phyloP scores from a whole-genome alignment of 2,797 vertebrate genomes.

The Eurystomus glaucurus region DNA sequence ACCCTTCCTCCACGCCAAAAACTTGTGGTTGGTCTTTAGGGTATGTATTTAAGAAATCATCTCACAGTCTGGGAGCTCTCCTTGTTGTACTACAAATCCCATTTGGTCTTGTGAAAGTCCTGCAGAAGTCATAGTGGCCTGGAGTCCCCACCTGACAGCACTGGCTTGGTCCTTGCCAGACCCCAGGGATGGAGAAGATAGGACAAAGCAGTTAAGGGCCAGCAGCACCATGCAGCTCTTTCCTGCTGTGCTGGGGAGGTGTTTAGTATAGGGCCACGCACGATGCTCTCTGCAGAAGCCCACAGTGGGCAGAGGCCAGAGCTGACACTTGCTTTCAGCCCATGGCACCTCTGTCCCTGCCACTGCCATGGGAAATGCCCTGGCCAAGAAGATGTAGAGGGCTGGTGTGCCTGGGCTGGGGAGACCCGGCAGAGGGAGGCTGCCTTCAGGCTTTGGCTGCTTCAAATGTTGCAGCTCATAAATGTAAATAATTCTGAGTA shows the following conservation, averaged over 20 bases:
- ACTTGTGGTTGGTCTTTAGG: background rate
- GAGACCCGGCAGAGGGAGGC: background rate
- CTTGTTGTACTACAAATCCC: background rate
- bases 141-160: background rate
- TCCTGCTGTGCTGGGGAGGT: background rate
- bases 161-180: background rate
- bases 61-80: background rate
- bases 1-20: background rate
- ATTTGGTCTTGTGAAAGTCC: background rate
- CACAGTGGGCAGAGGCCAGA: rapidly evolving
- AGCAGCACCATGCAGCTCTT: background rate
- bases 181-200: background rate
- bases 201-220: background rate
- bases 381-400: background rate
- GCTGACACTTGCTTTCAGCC: background rate
- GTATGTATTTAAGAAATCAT: background rate
- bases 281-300: background rate
- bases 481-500: background rate
- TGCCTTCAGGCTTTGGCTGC: background rate
- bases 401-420: background rate
- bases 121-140: background rate
- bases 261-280: background rate
- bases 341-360: background rate
- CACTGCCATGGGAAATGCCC: rapidly evolving
- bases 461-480: background rate